A percentile compares a stretch with the other conserved stretches of the same genome.
Evolutionary conservation across 2,888 invertebrate genomes (phyloP).

Genomic region (Lasius fuliginosus): DNA sequence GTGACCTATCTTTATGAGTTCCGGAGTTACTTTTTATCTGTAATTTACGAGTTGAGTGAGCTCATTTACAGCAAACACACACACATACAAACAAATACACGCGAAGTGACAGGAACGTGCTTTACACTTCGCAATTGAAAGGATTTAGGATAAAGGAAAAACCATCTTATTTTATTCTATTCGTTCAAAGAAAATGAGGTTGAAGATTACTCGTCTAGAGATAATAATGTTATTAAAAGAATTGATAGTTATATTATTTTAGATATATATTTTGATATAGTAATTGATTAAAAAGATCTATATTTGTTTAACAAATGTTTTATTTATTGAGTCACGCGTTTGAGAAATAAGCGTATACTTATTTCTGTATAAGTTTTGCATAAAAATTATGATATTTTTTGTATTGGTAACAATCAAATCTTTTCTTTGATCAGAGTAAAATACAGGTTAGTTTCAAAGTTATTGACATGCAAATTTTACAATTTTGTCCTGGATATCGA

Average conservation of each 20-base stretch:
- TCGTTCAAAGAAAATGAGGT: neutral
- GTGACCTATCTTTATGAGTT: conserved; percentile 18
- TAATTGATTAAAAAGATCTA: neutral
- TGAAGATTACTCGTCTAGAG: neutral
- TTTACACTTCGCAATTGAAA: neutral
- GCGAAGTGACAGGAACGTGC: neutral
- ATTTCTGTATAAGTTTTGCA: neutral
- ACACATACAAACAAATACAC: neutral
- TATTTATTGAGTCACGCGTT: neutral
- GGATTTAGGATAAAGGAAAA: conserved; percentile 1
- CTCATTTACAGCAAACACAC: conserved; percentile 18
- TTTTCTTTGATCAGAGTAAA: neutral
- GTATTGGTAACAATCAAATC: neutral
- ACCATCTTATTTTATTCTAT: neutral
- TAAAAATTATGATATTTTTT: conserved; percentile 1
- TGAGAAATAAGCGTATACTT: neutral
- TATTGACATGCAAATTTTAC: neutral
- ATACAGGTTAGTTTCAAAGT: neutral
- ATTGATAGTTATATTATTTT: neutral
- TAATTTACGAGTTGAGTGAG: conserved; percentile 32
- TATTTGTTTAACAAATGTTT: neutral
- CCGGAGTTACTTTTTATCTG: conserved; percentile 32
- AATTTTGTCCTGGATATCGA: neutral
- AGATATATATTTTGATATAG: neutral
- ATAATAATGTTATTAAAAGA: neutral